Conservation (phyloP, 2,797 vertebrate genomes). For the Parauchenoglanis ngamensis region DNA sequence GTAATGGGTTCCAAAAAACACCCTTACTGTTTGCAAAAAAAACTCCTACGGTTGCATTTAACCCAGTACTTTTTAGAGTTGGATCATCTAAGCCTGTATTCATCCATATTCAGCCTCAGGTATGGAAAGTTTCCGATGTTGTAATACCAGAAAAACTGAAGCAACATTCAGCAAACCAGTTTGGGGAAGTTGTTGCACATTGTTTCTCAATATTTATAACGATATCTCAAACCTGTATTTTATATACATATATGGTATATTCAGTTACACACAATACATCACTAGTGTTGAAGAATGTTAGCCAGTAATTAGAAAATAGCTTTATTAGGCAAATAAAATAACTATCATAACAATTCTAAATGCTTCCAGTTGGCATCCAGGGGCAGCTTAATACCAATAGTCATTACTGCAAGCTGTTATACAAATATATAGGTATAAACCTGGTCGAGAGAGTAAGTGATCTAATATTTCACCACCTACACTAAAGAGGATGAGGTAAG, state of each 20-base stretch:
- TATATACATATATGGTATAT: background rate
- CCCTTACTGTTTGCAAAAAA: background rate
- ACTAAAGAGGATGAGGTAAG: background rate
- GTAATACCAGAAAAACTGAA: slow-evolving; percentile 3
- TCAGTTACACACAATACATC: background rate
- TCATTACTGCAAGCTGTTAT: background rate
- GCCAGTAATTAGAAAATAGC: background rate
- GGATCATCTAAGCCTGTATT: background rate
- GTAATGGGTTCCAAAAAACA: background rate
- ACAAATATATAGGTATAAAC: background rate
- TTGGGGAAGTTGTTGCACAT: background rate
- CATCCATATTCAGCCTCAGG: background rate
- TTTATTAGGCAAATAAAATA: background rate
- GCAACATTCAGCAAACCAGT: slow-evolving; percentile 8
- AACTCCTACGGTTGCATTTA: background rate
- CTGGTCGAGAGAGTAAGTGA: background rate
- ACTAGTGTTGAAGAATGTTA: background rate
- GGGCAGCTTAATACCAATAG: background rate
- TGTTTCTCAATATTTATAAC: background rate
- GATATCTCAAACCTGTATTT: background rate
- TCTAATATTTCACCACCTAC: background rate
- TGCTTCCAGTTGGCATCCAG: background rate
- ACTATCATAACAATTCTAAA: background rate
- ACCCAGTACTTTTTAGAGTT: background rate
- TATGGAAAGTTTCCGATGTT: slow-evolving; percentile 1